These are phyloP conservation scores for Ptychoptera contaminata DNA, from an alignment of 2,888 invertebrate genomes.

Conservation along the genomic window DNA sequence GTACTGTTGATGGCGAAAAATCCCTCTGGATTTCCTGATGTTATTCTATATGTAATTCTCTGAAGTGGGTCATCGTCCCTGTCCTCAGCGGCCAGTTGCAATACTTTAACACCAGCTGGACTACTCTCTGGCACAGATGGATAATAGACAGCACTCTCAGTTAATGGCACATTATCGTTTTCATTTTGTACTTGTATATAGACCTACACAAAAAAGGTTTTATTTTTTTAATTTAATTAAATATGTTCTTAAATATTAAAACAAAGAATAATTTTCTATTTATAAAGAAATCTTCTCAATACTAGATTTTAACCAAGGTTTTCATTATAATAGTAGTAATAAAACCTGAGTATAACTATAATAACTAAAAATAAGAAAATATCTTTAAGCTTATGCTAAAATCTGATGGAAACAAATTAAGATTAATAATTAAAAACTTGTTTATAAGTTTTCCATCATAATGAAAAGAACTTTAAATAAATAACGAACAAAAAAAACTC, in stretches of 20 bases:
- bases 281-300: too few species aligned
- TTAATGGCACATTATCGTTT: slow-evolving; percentile 91
- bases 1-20: slow-evolving; percentile 74
- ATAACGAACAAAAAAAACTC: too few species aligned
- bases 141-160: slow-evolving; percentile 71
- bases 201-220: slow-evolving; percentile 33
- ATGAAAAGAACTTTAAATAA: too few species aligned
- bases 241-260: neutral
- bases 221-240: too few species aligned
- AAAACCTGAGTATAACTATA: too few species aligned
- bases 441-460: too few species aligned
- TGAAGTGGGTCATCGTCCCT: slow-evolving; percentile 55
- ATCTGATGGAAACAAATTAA: too few species aligned
- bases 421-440: too few species aligned
- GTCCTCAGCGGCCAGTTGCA: slow-evolving; percentile 63
- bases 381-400: too few species aligned
- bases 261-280: neutral
- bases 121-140: slow-evolving; percentile 69
- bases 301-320: too few species aligned
- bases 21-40: slow-evolving; percentile 81
- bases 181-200: slow-evolving; percentile 75
- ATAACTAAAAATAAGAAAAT: too few species aligned
- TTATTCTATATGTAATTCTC: slow-evolving; percentile 63
- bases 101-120: slow-evolving; percentile 51
- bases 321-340: too few species aligned